These are phyloP conservation scores for Lampris incognitus DNA, from an alignment of 2,113 vertebrate genomes.

Conservation along the genomic window DNA sequence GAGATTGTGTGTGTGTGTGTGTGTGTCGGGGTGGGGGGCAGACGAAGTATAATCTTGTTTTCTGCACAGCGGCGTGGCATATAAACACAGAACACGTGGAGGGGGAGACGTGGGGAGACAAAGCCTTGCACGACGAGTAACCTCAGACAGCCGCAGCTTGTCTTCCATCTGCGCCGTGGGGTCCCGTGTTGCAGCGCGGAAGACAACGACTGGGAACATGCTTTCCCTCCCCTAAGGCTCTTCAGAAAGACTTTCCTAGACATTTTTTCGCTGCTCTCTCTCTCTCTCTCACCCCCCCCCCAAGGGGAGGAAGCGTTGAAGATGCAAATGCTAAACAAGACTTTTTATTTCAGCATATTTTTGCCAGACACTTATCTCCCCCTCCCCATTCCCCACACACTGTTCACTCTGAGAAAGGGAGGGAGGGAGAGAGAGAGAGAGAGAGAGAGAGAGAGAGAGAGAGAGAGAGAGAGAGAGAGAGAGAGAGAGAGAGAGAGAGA, in stretches of 20 bases:
- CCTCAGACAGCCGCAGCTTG: background rate
- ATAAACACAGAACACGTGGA: background rate
- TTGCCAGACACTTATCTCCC: conserved; percentile 7
- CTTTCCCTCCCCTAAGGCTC: conserved; percentile 10
- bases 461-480: conserved; percentile 22
- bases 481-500: conserved; percentile 13
- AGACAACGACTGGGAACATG: background rate
- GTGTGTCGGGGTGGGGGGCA: background rate
- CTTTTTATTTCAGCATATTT: conserved; percentile 31
- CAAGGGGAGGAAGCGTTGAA: conserved; percentile 24
- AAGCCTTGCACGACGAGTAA: background rate
- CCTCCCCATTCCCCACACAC: background rate
- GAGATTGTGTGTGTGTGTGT: conserved; percentile 1
- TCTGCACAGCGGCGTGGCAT: background rate
- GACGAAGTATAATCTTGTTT: background rate
- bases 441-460: conserved; percentile 1
- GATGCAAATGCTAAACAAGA: conserved; percentile 44
- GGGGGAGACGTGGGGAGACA: background rate
- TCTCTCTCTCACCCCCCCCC: background rate
- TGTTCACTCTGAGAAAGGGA: conserved; percentile 1
- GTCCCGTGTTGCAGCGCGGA: background rate
- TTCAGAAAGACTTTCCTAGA: background rate
- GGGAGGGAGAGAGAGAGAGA: background rate
- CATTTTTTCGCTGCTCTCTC: background rate
- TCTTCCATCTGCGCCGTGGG: background rate